Percentiles rank a stretch among this genome's conserved stretches.
Conservation (phyloP, 2,113 vertebrate species). For the Columba livia region DNA sequence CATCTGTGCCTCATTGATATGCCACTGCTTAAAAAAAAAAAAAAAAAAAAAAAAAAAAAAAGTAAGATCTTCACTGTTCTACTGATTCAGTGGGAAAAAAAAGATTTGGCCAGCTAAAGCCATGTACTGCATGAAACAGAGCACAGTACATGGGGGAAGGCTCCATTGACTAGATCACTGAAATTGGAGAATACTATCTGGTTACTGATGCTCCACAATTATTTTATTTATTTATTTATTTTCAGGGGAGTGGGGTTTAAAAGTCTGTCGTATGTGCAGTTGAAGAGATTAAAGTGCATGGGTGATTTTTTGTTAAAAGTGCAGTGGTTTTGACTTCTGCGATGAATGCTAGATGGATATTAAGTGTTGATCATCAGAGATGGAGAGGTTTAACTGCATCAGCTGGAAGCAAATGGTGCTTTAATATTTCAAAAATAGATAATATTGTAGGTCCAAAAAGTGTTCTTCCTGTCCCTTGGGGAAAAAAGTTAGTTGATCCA, state of each 20-base stretch:
- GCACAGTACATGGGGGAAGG: conserved; percentile 77
- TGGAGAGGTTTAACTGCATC: background rate
- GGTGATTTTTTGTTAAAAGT: conserved; percentile 35
- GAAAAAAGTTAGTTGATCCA: background rate
- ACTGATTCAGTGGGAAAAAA: conserved; percentile 84
- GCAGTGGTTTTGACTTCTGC: background rate
- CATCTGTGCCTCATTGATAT: conserved; percentile 99
- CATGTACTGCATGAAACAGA: conserved; percentile 90
- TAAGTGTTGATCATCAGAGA: conserved; percentile 24
- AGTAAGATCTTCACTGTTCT: conserved; percentile 87
- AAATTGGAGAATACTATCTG: conserved; percentile 88
- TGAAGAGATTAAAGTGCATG: conserved; percentile 64
- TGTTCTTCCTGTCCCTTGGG: background rate
- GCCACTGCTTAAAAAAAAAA: conserved; percentile 87
- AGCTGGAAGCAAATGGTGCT: background rate
- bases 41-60: conserved; percentile 61
- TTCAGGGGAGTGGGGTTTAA: conserved; percentile 55
- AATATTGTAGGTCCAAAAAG: background rate
- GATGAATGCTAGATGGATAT: background rate
- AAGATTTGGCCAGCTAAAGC: conserved; percentile 88
- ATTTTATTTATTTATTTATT: conserved; percentile 65
- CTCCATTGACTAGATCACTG: conserved; percentile 84
- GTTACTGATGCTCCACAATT: conserved; percentile 81
- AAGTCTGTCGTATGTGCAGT: conserved; percentile 64
- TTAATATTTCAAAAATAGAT: background rate